Conservation (phyloP, 2,888 invertebrate species). For the Plagodis pulveraria region DNA sequence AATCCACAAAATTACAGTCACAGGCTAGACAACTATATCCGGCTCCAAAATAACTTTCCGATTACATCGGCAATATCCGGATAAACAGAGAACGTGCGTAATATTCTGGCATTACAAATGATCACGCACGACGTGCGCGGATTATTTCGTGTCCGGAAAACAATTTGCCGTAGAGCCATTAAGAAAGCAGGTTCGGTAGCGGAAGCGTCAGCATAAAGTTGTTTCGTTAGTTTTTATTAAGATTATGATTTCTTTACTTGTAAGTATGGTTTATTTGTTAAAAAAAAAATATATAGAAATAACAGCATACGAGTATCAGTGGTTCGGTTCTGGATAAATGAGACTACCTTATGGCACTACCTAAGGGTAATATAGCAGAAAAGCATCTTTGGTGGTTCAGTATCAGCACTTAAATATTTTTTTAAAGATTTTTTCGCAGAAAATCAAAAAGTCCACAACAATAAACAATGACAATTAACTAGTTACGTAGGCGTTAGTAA, state of each 20-base stretch:
- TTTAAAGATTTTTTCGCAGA: too few species aligned
- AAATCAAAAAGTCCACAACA: too few species aligned
- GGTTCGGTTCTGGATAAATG: too few species aligned
- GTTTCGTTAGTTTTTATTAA: neutral
- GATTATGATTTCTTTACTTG: neutral
- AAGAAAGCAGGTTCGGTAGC: neutral
- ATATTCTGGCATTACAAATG: conserved; percentile 25
- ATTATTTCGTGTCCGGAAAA: conserved; percentile 24
- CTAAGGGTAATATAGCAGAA: too few species aligned
- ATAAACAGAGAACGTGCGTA: conserved; percentile 17
- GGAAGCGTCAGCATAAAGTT: neutral
- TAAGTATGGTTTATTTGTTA: neutral
- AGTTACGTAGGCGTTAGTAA: too few species aligned
- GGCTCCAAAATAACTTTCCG: neutral
- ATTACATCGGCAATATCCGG: conserved; percentile 4
- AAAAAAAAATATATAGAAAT: too few species aligned
- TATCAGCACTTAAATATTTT: too few species aligned
- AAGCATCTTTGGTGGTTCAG: too few species aligned
- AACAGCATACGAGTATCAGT: too few species aligned
- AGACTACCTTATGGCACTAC: too few species aligned
- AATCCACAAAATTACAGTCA: neutral
- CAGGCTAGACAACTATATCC: neutral
- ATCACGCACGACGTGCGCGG: conserved; percentile 28
- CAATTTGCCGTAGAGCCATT: conserved; percentile 18
- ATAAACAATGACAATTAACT: too few species aligned